Evolutionary conservation across 1,140 invertebrate species (phyloP).

Genomic region (Drosophila ohnishii): DNA sequence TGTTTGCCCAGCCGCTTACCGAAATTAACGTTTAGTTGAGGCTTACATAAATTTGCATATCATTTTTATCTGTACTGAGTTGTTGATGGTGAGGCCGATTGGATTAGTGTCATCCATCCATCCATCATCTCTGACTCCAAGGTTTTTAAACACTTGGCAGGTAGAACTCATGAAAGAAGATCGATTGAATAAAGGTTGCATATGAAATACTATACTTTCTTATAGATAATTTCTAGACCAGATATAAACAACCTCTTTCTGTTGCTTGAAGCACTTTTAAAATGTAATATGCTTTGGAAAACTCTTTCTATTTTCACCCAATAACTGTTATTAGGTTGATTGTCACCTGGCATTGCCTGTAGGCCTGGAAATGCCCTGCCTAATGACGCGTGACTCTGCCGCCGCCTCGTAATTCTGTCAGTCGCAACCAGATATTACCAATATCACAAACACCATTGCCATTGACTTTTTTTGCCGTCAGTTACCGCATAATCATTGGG

Average conservation of each 20-base stretch:
- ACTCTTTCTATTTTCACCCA: constrained; percentile 11
- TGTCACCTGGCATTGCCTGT: constrained; percentile 51
- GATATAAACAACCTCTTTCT: background rate
- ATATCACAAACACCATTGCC: constrained; percentile 33
- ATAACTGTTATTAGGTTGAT: constrained; percentile 27
- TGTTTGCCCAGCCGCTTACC: constrained; percentile 70
- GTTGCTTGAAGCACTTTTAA: background rate
- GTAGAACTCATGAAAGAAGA: constrained; percentile 30
- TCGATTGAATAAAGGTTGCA: constrained; percentile 31
- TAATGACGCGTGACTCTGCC: constrained; percentile 70
- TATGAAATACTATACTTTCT: background rate
- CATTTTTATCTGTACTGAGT: constrained; percentile 33
- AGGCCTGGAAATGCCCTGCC: constrained; percentile 23
- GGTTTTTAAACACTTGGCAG: constrained; percentile 38
- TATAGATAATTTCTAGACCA: no score
- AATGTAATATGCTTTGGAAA: background rate
- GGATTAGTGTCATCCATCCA: constrained; percentile 69
- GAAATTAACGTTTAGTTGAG: constrained; percentile 74
- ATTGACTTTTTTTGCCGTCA: constrained; percentile 61
- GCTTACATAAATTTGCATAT: constrained; percentile 79
- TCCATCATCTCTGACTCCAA: constrained; percentile 53
- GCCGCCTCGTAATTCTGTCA: constrained; percentile 36
- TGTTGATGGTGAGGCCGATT: constrained; percentile 39
- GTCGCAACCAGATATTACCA: constrained; percentile 48
- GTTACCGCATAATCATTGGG: constrained; percentile 56